Base-by-base conservation (phyloP, 2,113 vertebrate genomes). In the Ariopsis seemanni region DNA sequence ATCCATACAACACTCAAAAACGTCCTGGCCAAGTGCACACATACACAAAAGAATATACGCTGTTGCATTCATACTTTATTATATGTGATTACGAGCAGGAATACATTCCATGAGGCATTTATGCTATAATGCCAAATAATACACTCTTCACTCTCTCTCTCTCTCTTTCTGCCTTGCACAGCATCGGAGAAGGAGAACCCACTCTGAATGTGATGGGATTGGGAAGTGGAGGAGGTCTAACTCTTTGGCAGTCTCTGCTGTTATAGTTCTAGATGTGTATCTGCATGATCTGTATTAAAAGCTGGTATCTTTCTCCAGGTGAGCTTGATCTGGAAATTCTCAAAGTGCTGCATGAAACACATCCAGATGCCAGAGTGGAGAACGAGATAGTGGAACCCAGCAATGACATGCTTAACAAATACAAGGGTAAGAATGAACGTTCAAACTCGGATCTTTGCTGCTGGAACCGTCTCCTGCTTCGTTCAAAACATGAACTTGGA, bases 351-450 rank as follows among this genome's bases (percentile, higher is more conserved):
- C 93, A 91, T 87, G 85, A 92, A 88, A 95, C 92, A 55, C 94
- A 95, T 91, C 96, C 96, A 2, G 93, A 90, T 50, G 91, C 92
- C 88, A 91, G 89, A 0, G 93, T 97, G 86, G 93, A 95, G 89
- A 95, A 95, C 0, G 95, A 97, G 89, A 95, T 97, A 55, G 93
- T 97, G 91, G 97, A 97, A 86, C 96, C 96, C 7, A 97, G 95
- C 88, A 86, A 90, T 14, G 94, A 95, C 87, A 96, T 96, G 4
- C 92, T 97, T 77, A 90, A 95, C 25, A 93, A 94, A 82, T 97
- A 96, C 92, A 97, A 60, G 7, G 27, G 78, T 81, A 34, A 80
- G 27, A 58, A 80, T 30, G 15, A 34, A 80, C n/a, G 3, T 42
- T 42, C 57, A 18, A 18, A 58, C 15, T 58, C 0, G 5, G 15